These are phyloP conservation scores for Centropus unirufus DNA, from an alignment of 2,113 vertebrate genomes.

Conservation along the genomic window DNA sequence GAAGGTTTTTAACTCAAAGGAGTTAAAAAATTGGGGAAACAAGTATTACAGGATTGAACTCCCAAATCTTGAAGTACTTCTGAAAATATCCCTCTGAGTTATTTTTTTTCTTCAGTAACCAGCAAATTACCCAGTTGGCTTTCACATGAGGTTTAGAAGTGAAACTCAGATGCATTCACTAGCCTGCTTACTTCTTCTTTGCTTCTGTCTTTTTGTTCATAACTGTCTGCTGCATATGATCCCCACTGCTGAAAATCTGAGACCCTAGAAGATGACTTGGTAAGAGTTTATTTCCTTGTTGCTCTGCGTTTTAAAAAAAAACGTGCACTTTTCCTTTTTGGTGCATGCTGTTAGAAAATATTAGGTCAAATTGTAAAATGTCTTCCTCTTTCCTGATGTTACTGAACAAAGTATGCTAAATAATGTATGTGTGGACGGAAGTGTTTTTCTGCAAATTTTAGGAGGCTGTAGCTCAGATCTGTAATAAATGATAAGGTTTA, in stretches of 20 bases:
- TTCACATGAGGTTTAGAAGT: not conserved
- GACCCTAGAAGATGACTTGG: slow-evolving; percentile 81
- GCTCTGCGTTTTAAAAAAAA: not conserved
- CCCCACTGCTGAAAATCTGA: slow-evolving; percentile 82
- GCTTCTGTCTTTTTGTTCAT: not conserved
- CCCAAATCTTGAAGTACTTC: slow-evolving; percentile 34
- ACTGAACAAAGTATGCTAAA: not conserved
- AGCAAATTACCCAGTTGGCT: not conserved
- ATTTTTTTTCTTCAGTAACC: not conserved
- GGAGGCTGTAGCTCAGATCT: not conserved
- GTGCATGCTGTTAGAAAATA: not conserved
- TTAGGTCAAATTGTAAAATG: not conserved
- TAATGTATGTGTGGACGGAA: not conserved
- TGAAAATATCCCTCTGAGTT: slow-evolving; percentile 30
- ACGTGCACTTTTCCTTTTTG: not conserved
- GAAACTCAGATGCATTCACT: not conserved
- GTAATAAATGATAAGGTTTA: not conserved
- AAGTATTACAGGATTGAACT: slow-evolving; percentile 36
- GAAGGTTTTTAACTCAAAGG: slow-evolving; percentile 39
- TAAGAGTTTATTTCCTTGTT: not conserved
- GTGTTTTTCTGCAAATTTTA: not conserved
- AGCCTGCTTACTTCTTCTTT: not conserved
- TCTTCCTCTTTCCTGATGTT: not conserved
- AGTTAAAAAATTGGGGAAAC: slow-evolving; percentile 47
- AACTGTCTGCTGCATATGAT: slow-evolving; percentile 25